Conservation (phyloP, 2,888 invertebrate species). For the Epirrhoe alternata region DNA sequence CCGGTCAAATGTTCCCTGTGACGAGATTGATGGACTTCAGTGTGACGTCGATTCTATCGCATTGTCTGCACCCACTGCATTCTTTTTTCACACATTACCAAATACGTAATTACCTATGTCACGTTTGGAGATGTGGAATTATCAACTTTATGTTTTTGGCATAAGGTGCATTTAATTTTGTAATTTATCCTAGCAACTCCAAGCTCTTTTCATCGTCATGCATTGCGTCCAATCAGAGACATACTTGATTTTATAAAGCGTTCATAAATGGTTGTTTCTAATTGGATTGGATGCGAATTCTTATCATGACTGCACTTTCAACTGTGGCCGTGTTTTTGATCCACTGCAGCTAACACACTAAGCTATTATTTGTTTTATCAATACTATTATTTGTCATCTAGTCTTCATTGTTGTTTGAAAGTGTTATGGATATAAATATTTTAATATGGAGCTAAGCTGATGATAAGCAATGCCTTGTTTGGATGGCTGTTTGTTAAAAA, state of each 20-base stretch:
- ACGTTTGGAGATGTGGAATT: conserved; percentile 22
- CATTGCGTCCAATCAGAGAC: conserved; percentile 14
- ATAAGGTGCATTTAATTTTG: conserved; percentile 16
- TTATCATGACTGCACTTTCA: conserved; percentile 17
- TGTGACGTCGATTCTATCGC: conserved; percentile 58
- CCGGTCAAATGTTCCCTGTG: conserved; percentile 81
- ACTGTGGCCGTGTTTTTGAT: conserved; percentile 1
- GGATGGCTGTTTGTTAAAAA: conserved; percentile 2
- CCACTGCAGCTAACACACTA: conserved; percentile 6
- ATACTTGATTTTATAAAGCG: not conserved
- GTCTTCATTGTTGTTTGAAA: conserved; percentile 22
- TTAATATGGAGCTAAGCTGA: conserved; percentile 1
- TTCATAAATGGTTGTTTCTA: conserved; percentile 1
- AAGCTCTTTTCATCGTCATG: conserved; percentile 15
- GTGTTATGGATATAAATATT: conserved; percentile 6
- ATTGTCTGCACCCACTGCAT: conserved; percentile 51
- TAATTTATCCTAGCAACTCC: conserved; percentile 13
- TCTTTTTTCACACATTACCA: conserved; percentile 24
- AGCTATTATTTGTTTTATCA: not conserved
- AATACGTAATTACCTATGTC: conserved; percentile 13
- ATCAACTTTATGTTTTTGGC: not conserved
- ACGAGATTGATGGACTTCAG: conserved; percentile 65
- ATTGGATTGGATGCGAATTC: conserved; percentile 1
- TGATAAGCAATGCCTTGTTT: conserved; percentile 6
- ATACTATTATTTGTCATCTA: conserved; percentile 26